These are phyloP conservation scores for Proales similis DNA, from an alignment of 1,140 invertebrate species.

Conservation along the genomic window DNA sequence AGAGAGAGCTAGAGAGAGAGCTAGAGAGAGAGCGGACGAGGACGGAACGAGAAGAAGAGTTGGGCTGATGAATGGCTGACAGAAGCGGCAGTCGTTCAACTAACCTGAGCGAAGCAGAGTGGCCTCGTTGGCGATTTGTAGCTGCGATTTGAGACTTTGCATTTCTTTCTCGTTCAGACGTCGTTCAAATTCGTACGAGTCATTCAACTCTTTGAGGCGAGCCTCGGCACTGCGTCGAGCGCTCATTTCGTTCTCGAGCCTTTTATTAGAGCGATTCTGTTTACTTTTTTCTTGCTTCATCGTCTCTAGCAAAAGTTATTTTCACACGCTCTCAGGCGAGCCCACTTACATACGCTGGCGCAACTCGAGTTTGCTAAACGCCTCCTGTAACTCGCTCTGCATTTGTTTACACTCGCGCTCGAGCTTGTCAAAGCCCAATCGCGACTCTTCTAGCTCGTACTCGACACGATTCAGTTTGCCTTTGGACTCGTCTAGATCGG, in stretches of 20 bases:
- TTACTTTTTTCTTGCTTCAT: neutral
- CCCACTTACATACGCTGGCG: slow-evolving; percentile 19
- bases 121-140: slow-evolving; percentile 8
- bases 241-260: slow-evolving; percentile 12
- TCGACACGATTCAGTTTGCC: slow-evolving; percentile 25
- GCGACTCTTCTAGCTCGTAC: slow-evolving; percentile 19
- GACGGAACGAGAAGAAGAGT: too few species aligned
- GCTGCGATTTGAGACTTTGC: slow-evolving; percentile 21
- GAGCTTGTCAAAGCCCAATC: slow-evolving; percentile 6
- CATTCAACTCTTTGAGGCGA: slow-evolving; percentile 13
- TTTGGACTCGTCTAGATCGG: slow-evolving; percentile 27
- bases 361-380: slow-evolving; percentile 9
- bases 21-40: too few species aligned
- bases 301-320: neutral
- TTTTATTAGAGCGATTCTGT: neutral
- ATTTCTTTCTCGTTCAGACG: slow-evolving; percentile 23
- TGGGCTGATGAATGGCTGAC: too few species aligned
- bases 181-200: slow-evolving; percentile 24
- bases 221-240: slow-evolving; percentile 12
- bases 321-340: too few species aligned
- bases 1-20: too few species aligned
- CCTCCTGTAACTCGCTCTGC: slow-evolving; percentile 25
- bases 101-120: too few species aligned
- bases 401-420: slow-evolving; percentile 12
- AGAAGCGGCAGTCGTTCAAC: too few species aligned